These are phyloP conservation scores for Plemyria rubiginata DNA, from an alignment of 2,888 invertebrate genomes.

Conservation along the genomic window DNA sequence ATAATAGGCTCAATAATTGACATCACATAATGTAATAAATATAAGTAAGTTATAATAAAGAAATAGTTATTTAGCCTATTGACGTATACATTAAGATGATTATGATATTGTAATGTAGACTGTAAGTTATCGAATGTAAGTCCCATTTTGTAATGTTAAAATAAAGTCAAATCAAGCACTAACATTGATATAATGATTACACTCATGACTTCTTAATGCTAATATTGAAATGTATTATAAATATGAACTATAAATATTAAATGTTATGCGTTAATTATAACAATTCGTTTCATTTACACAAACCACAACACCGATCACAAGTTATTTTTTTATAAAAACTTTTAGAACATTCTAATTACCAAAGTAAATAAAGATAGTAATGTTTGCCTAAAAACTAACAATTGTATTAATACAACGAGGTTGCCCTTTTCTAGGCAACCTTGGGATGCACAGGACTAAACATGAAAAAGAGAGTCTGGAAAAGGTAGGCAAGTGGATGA, in stretches of 20 bases:
- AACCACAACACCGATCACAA: neutral
- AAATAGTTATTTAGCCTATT: conserved; percentile 57
- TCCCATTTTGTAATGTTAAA: conserved; percentile 83
- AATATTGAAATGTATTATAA: conserved; percentile 85
- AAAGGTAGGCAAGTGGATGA: too few species aligned
- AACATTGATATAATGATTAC: conserved; percentile 82
- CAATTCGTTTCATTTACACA: conserved; percentile 61
- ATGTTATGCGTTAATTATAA: conserved; percentile 90
- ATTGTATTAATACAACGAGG: too few species aligned
- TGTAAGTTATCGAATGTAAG: conserved; percentile 65
- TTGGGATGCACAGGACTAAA: too few species aligned
- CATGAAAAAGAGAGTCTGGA: too few species aligned
- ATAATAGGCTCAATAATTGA: conserved; percentile 80
- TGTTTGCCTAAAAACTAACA: too few species aligned
- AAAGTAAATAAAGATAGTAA: too few species aligned
- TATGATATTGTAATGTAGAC: conserved; percentile 62
- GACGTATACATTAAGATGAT: conserved; percentile 56
- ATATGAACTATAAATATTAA: conserved; percentile 86
- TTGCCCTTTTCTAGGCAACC: too few species aligned
- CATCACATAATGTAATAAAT: conserved; percentile 70
- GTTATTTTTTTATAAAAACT: too few species aligned
- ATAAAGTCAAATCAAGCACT: conserved; percentile 79
- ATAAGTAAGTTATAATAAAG: conserved; percentile 63
- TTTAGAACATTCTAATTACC: too few species aligned
- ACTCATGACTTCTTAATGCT: conserved; percentile 83